These are phyloP conservation scores for Leptodactylus fuscus DNA, from an alignment of 2,113 vertebrate species.

Conservation along the genomic window DNA sequence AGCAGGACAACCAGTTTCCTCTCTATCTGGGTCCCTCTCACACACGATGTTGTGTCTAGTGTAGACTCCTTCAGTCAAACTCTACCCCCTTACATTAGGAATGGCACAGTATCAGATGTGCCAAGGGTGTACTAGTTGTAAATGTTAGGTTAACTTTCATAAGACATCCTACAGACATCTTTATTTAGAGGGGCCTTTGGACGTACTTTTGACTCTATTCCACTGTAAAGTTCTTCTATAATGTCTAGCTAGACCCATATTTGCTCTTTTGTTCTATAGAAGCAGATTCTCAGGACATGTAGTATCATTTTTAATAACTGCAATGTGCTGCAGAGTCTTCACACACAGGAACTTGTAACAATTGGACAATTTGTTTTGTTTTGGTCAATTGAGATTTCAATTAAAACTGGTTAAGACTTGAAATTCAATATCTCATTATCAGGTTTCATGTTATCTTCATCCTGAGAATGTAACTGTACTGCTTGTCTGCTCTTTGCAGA, in stretches of 20 bases:
- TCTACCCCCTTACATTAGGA: no score
- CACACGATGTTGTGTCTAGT: no score
- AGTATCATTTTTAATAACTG: neutral
- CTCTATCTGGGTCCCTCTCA: no score
- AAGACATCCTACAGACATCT: no score
- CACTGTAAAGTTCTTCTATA: neutral
- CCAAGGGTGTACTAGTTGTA: no score
- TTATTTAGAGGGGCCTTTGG: no score
- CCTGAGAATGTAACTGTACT: slow-evolving; percentile 17
- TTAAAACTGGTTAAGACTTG: slow-evolving; percentile 34
- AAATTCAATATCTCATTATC: slow-evolving; percentile 52
- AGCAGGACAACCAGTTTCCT: no score
- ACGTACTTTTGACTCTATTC: neutral
- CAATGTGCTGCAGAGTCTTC: neutral
- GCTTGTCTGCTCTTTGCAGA: neutral
- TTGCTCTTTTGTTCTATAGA: neutral
- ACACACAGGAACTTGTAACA: no score
- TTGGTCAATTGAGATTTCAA: slow-evolving; percentile 39
- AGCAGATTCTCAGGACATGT: neutral
- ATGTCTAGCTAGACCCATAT: neutral
- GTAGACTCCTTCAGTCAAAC: no score
- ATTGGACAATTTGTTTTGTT: slow-evolving; percentile 15
- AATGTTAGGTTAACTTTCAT: no score
- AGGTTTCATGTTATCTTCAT: slow-evolving; percentile 38
- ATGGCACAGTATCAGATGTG: no score